phyloP scores from a whole-genome alignment of 2,888 invertebrate species.

The Ernsta delagoae region DNA sequence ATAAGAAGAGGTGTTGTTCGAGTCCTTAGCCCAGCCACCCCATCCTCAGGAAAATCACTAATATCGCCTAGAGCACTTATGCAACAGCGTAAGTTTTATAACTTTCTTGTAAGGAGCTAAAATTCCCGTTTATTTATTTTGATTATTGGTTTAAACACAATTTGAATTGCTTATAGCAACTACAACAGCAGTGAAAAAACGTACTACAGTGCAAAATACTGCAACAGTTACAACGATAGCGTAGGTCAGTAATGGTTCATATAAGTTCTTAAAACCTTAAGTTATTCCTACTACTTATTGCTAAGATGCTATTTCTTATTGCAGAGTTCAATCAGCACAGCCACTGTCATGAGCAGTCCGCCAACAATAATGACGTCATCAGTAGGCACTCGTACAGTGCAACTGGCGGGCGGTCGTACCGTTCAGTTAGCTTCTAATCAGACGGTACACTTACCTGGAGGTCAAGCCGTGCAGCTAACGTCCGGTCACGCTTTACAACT shows the following conservation, averaged over 20 bases:
- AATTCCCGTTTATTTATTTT: neutral
- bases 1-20: constrained; percentile 72
- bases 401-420: constrained; percentile 69
- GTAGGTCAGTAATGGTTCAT: constrained; percentile 52
- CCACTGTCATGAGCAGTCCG: constrained; percentile 61
- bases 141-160: neutral
- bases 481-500: constrained; percentile 65
- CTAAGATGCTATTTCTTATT: constrained; percentile 38
- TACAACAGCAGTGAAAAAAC: constrained; percentile 60
- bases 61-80: constrained; percentile 79
- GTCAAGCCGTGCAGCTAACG: constrained; percentile 58
- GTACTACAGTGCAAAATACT: constrained; percentile 53
- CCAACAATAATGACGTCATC: constrained; percentile 57
- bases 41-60: constrained; percentile 74
- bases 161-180: constrained; percentile 44
- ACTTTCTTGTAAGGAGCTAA: neutral
- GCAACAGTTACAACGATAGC: constrained; percentile 60
- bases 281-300: neutral
- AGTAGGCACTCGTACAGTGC: constrained; percentile 63
- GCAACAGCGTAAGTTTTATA: constrained; percentile 60
- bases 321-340: constrained; percentile 57
- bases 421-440: constrained; percentile 65
- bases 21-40: constrained; percentile 74
- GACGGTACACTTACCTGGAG: constrained; percentile 62
- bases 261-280: neutral